A percentile compares a stretch with the other conserved stretches of the same genome.
Conservation (phyloP, 92 coral and sea anemone species). For the Epizoanthus rinbou region DNA sequence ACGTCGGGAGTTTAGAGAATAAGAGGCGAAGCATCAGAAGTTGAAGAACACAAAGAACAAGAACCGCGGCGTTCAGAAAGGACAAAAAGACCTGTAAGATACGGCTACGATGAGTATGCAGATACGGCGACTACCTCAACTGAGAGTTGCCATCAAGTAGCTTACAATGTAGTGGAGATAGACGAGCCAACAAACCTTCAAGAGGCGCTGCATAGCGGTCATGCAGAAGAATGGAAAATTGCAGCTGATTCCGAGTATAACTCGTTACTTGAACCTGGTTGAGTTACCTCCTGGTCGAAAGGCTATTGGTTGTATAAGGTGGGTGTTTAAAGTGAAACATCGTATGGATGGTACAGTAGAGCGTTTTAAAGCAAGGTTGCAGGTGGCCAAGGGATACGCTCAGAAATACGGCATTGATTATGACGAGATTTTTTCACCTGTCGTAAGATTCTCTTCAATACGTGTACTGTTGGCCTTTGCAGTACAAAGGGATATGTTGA, state of each 20-base stretch:
- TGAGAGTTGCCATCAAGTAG: constrained; percentile 45
- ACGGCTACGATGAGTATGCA: constrained; percentile 61
- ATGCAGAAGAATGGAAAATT: constrained; percentile 49
- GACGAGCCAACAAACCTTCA: constrained; percentile 50
- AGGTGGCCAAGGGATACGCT: neutral
- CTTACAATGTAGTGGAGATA: constrained; percentile 42
- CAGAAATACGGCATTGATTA: no score
- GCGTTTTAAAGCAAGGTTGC: no score
- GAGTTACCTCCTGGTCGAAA: constrained; percentile 32
- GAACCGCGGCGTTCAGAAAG: constrained; percentile 53
- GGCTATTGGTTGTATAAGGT: neutral
- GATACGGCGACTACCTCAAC: constrained; percentile 8
- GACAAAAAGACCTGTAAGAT: constrained; percentile 33
- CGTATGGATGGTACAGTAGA: no score
- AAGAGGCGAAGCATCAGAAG: constrained; percentile 39
- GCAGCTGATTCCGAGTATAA: constrained; percentile 50
- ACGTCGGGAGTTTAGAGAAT: constrained; percentile 20
- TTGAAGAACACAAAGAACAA: constrained; percentile 23
- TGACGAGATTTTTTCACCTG: no score
- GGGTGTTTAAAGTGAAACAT: no score
- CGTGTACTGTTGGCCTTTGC: constrained; percentile 55
- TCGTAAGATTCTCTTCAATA: constrained; percentile 57
- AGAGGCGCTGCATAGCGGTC: constrained; percentile 42
- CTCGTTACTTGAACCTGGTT: constrained; percentile 43
- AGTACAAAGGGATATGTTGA: constrained; percentile 10